Evolutionary conservation across 2,888 invertebrate genomes (phyloP).

Genomic region (Pimpla rufipes): DNA sequence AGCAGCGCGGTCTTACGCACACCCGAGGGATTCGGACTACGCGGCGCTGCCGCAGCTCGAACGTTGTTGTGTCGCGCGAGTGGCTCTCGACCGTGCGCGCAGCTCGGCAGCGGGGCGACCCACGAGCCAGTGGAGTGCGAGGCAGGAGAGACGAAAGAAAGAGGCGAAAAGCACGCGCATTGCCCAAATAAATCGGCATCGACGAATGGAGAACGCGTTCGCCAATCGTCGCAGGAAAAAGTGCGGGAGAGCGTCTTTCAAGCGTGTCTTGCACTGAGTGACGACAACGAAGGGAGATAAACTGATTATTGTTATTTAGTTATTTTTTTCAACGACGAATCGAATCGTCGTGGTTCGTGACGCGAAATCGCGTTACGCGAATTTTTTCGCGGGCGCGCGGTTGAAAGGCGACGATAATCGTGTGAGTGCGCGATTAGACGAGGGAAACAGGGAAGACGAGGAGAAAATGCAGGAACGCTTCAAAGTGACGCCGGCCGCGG

Average conservation of each 20-base stretch:
- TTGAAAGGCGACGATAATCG: slow-evolving; percentile 11
- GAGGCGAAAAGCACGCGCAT: slow-evolving; percentile 45
- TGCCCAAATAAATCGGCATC: slow-evolving; percentile 39
- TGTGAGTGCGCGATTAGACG: background rate
- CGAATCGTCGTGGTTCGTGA: too few relatives aligned
- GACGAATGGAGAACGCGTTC: slow-evolving; percentile 78
- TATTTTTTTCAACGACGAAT: too few relatives aligned
- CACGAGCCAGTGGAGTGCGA: background rate
- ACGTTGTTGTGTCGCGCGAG: background rate
- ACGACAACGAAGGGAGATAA: background rate
- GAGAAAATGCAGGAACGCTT: slow-evolving; percentile 78
- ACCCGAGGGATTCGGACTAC: background rate
- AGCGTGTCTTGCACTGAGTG: slow-evolving; percentile 14
- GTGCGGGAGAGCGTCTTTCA: slow-evolving; percentile 72
- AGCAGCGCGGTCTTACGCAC: slow-evolving; percentile 14
- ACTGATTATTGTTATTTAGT: too few relatives aligned
- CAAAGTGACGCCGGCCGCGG: slow-evolving; percentile 80
- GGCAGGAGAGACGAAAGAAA: slow-evolving; percentile 22
- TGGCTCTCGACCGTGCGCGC: background rate
- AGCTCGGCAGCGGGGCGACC: too few relatives aligned
- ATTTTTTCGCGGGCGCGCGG: too few relatives aligned
- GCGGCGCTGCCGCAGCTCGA: too few relatives aligned
- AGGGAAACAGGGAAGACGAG: background rate
- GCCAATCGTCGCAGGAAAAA: slow-evolving; percentile 76
- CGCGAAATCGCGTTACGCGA: too few relatives aligned